Percentiles rank a stretch among this genome's conserved stretches.
Evolutionary conservation across 1,140 invertebrate species (phyloP).

Genomic region (Cyphomyrmex costatus): DNA sequence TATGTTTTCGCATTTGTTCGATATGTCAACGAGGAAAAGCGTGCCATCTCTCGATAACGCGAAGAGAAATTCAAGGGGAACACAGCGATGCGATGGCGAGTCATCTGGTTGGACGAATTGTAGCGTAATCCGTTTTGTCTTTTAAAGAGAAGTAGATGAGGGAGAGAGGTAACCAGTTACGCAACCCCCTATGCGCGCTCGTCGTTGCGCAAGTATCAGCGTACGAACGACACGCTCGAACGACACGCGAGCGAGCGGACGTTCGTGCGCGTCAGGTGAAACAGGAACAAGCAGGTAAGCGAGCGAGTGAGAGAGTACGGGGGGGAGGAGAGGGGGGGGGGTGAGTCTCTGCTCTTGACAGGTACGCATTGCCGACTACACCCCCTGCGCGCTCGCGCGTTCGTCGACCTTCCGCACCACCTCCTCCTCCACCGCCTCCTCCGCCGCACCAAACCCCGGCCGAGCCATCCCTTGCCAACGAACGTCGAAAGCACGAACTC

Average conservation of each 20-base stretch:
- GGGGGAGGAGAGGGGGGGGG: no score
- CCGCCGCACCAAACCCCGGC: constrained; percentile 11
- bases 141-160: constrained; percentile 2
- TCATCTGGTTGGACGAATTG: constrained; percentile 65
- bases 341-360: constrained; percentile 57
- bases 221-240: constrained; percentile 49
- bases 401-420: constrained; percentile 59
- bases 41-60: not conserved
- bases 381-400: constrained; percentile 43
- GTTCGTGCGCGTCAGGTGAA: constrained; percentile 69
- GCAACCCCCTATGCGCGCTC: constrained; percentile 13
- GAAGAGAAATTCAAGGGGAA: not conserved
- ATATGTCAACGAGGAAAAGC: not conserved
- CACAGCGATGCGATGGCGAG: constrained; percentile 11
- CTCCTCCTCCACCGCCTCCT: constrained; percentile 8
- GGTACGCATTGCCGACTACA: constrained; percentile 60
- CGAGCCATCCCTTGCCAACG: constrained; percentile 43
- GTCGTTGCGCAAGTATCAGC: constrained; percentile 22
- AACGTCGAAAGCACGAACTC: constrained; percentile 76
- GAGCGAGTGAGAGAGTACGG: constrained; percentile 3
- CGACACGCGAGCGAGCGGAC: constrained; percentile 42
- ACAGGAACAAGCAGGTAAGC: constrained; percentile 65
- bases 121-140: constrained; percentile 56
- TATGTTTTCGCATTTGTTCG: not conserved
- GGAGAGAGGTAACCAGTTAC: constrained; percentile 20